Conservation (phyloP, 2,113 vertebrate genomes). For the Cryptoleucopteryx plumbea region DNA sequence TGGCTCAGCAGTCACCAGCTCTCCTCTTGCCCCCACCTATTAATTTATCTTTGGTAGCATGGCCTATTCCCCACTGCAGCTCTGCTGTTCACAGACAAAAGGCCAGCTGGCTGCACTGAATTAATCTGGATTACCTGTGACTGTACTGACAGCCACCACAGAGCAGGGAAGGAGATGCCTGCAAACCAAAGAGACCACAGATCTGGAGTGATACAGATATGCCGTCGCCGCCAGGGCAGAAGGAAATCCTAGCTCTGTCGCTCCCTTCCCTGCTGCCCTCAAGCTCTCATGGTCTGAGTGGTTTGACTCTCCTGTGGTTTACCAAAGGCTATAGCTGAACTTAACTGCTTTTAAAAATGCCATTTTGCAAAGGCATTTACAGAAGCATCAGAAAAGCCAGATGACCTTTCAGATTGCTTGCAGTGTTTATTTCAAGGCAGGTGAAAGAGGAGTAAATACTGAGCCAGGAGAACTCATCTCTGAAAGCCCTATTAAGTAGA, state of each 20-base stretch:
- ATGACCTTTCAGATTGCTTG: conserved; percentile 48
- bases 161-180: background rate
- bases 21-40: background rate
- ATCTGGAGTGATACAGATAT: background rate
- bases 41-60: background rate
- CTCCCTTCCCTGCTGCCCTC: background rate
- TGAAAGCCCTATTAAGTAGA: background rate
- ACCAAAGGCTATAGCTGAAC: conserved; percentile 28
- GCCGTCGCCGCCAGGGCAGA: background rate
- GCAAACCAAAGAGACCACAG: background rate
- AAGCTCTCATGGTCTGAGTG: background rate
- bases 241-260: background rate
- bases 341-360: conserved; percentile 45
- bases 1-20: background rate
- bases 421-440: conserved; percentile 27
- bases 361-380: conserved; percentile 27
- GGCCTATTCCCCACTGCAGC: background rate
- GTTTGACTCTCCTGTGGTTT: conserved; percentile 1
- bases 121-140: background rate
- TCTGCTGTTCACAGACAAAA: background rate
- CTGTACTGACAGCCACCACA: background rate
- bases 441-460: background rate
- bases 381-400: conserved; percentile 1
- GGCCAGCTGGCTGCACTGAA: background rate
- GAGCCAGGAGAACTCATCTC: conserved; percentile 16